Evolutionary conservation across 1,140 invertebrate species (phyloP).

Genomic region (Neodiprion lecontei): DNA sequence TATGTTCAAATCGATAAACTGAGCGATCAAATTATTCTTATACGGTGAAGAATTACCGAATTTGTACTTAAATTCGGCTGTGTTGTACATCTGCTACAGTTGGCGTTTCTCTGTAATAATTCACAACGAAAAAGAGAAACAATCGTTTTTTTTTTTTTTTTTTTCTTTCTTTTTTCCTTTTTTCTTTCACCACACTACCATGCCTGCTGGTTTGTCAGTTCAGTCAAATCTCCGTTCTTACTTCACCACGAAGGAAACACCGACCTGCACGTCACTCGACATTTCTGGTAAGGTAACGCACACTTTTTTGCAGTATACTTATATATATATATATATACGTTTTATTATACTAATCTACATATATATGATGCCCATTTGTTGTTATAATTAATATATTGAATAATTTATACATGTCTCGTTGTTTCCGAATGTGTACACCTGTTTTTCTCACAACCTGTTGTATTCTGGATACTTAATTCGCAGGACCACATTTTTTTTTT

Average conservation of each 20-base stretch:
- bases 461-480: not conserved
- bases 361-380: not conserved
- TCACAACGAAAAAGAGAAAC: conserved; percentile 14
- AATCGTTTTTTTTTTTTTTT: not conserved
- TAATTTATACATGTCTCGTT: conserved; percentile 26
- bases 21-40: no score
- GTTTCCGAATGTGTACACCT: conserved; percentile 25
- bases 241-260: not conserved
- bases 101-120: not conserved
- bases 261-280: conserved; percentile 2
- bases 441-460: conserved; percentile 16
- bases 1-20: no score
- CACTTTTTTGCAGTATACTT: conserved; percentile 7
- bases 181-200: not conserved
- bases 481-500: not conserved
- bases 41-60: no score
- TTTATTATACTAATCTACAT: conserved; percentile 9
- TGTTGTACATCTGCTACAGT: no score
- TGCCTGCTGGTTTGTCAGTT: conserved; percentile 44
- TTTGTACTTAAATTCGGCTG: no score
- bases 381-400: not conserved
- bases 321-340: not conserved
- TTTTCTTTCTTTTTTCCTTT: not conserved
- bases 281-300: conserved; percentile 9
- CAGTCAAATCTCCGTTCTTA: conserved; percentile 9